These are phyloP conservation scores for Ophion slaviceki DNA, from an alignment of 2,888 invertebrate species.

Conservation along the genomic window DNA sequence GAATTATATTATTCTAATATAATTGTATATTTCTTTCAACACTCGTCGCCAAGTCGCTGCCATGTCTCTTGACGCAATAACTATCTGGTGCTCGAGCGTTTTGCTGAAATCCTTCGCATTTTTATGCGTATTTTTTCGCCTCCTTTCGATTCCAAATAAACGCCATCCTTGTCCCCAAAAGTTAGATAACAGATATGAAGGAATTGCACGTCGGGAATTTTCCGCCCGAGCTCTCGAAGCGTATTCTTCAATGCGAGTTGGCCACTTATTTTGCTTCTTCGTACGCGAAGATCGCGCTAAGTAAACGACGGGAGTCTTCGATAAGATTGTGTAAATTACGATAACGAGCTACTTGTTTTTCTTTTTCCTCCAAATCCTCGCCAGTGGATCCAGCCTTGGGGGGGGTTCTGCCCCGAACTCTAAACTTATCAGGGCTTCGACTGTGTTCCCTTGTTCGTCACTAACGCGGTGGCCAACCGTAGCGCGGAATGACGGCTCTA, in stretches of 20 bases:
- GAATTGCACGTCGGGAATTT: background rate
- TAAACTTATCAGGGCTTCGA: background rate
- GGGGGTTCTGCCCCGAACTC: background rate
- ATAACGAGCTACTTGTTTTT: background rate
- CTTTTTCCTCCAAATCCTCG: background rate
- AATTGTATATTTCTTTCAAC: too few species aligned
- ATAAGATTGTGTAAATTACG: background rate
- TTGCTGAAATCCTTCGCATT: background rate
- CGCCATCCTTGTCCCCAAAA: background rate
- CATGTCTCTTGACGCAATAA: too few species aligned
- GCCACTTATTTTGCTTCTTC: background rate
- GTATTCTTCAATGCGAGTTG: background rate
- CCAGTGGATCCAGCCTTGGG: background rate
- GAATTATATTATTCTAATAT: too few species aligned
- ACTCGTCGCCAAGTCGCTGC: too few species aligned
- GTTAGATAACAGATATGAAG: background rate
- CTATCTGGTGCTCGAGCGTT: too few species aligned
- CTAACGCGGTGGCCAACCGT: background rate
- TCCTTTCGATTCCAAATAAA: background rate
- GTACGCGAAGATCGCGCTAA: background rate
- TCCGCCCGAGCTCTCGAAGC: background rate
- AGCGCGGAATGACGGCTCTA: background rate
- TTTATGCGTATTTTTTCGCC: background rate
- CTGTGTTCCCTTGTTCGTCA: background rate
- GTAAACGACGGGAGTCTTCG: background rate